Evolutionary conservation across 1,140 invertebrate species (phyloP).

Genomic region (Drosophila bifasciata): DNA sequence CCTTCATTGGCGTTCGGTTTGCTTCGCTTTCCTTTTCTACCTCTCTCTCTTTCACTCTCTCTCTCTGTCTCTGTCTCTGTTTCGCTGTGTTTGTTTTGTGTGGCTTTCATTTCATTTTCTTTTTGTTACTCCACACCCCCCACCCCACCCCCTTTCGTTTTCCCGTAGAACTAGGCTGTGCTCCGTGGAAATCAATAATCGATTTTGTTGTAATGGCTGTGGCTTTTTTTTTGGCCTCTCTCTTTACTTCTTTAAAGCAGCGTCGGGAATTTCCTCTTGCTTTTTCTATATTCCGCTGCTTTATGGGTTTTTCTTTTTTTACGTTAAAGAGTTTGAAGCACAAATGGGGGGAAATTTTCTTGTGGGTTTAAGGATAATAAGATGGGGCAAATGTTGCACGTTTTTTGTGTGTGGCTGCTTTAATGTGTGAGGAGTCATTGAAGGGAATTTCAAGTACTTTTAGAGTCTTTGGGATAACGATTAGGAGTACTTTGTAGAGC

Average conservation of each 20-base stretch:
- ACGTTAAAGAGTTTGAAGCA: conserved; percentile 5
- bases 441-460: too few relatives aligned
- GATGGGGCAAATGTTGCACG: too few relatives aligned
- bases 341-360: too few relatives aligned
- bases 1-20: conserved; percentile 52
- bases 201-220: conserved; percentile 40
- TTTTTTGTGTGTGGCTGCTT: too few relatives aligned
- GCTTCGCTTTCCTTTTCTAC: conserved; percentile 32
- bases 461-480: too few relatives aligned
- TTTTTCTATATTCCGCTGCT: not conserved
- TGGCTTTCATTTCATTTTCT: conserved; percentile 23
- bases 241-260: conserved; percentile 26
- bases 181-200: conserved; percentile 57
- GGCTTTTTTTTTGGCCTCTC: not conserved
- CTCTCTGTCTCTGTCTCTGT: conserved; percentile 31
- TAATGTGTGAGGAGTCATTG: too few relatives aligned
- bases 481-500: too few relatives aligned
- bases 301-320: not conserved
- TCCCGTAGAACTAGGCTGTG: conserved; percentile 38
- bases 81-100: conserved; percentile 52
- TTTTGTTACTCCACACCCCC: conserved; percentile 3
- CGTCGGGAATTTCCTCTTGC: not conserved
- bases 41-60: conserved; percentile 1
- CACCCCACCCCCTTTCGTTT: conserved; percentile 8
- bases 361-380: too few relatives aligned